Evolutionary conservation across 2,888 invertebrate species (phyloP), one percentile per base, ranked within the genome.

Genomic region (Palloptera scutellata): DNA sequence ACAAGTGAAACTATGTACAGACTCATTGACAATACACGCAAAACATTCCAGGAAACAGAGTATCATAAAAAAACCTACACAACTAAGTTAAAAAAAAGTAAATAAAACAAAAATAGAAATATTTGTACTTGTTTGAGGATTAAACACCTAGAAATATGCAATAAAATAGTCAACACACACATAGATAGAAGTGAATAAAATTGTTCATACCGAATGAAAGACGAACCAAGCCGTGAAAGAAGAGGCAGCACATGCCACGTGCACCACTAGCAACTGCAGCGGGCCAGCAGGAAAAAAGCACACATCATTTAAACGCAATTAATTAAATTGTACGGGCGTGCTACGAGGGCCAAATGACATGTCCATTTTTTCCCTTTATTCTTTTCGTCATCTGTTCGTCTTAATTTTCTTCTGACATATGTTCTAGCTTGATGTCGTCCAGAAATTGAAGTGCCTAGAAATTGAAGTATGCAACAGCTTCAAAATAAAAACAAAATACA

Each of bases 261-360:
- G n/a, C n/a, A n/a, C n/a, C n/a, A n/a, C n/a, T n/a, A n/a, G n/a
- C n/a, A n/a, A n/a, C n/a, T n/a, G n/a, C n/a, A 42, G 19, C 48
- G 70, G 73, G 77, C 76, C 79, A 74, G 70, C 61, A 70, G 30
- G 6, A 30, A 30, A 30, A 30, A 73, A 75, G 73, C 79, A 78
- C 75, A 75, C 78, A 77, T 77, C 79, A 77, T 74, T 77, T 79
- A 78, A 79, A 79, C 77, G 79, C 58, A 75, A 77, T 78, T 78
- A 78, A 78, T 78, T 79, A 78, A 78, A 78, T 78, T 79, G 78
- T 69, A 69, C 70, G 66, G 74, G 75, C 74, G 75, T 66, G 61
- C 66, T 51, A 55, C 61, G 52, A 61, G 61, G 41, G 40, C n/a
- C 40, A 51, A 52, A 52, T 40, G 53, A 19, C 61, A 53, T 60